phyloP scores from a whole-genome alignment of 2,888 invertebrate genomes.

The Xestia ashworthii region DNA sequence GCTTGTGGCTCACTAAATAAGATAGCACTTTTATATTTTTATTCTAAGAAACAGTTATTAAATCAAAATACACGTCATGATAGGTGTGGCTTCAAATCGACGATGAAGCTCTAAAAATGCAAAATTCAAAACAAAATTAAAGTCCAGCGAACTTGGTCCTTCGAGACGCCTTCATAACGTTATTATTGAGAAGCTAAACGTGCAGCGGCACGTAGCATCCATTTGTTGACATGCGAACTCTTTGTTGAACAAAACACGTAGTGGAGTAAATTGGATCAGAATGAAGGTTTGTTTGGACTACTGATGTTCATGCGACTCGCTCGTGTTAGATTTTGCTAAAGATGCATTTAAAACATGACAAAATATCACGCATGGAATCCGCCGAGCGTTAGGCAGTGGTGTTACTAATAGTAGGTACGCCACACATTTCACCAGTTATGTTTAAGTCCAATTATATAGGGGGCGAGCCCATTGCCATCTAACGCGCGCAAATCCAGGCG shows the following conservation, averaged over 20 bases:
- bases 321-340: not conserved
- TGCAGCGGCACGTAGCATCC: conserved; percentile 52
- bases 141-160: conserved; percentile 48
- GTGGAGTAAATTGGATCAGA: conserved; percentile 55
- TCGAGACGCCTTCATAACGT: conserved; percentile 37
- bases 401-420: no score
- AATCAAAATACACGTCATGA: not conserved
- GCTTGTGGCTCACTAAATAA: not conserved
- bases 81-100: not conserved
- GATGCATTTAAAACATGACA: not conserved
- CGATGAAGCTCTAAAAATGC: conserved; percentile 16
- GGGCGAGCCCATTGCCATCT: no score
- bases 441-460: no score
- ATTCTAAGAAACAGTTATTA: not conserved
- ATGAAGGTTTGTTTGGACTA: conserved; percentile 42
- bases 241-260: conserved; percentile 53
- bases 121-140: conserved; percentile 47
- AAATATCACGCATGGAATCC: no score
- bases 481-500: no score
- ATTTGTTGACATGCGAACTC: conserved; percentile 54
- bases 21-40: not conserved
- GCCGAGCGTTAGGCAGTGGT: no score
- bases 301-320: conserved; percentile 10
- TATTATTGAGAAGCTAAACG: conserved; percentile 28
- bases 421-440: no score